Evolutionary conservation across 2,797 vertebrate genomes (phyloP).

Genomic region (Mormyrops attenuatus): DNA sequence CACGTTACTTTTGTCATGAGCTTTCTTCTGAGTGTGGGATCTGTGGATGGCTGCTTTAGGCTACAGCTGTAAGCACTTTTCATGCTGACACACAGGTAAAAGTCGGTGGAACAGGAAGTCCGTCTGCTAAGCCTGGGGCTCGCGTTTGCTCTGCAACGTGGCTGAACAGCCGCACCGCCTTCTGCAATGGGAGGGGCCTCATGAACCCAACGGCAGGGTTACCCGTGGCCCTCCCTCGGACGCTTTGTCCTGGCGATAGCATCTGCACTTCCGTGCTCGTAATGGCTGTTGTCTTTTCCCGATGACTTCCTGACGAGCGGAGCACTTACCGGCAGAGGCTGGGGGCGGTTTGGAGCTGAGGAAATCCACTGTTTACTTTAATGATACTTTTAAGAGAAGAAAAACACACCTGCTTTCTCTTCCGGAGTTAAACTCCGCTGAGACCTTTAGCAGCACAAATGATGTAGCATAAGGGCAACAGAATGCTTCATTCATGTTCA

Average conservation of each 20-base stretch:
- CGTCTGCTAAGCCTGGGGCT: background rate
- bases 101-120: background rate
- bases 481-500: background rate
- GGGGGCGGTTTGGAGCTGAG: background rate
- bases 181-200: background rate
- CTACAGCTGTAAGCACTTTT: background rate
- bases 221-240: background rate
- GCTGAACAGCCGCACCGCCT: background rate
- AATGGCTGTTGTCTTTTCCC: conserved; percentile 14
- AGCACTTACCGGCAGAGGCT: conserved; percentile 1
- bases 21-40: background rate
- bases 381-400: conserved; percentile 1
- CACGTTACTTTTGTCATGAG: background rate
- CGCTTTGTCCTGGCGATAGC: background rate
- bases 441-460: background rate
- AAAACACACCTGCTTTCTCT: background rate
- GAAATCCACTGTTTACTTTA: conserved; percentile 16
- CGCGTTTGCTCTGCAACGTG: background rate
- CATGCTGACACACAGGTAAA: background rate
- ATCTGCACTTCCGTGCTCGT: background rate
- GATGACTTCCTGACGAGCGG: background rate
- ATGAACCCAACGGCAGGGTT: background rate
- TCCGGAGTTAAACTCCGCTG: conserved; percentile 4
- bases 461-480: background rate
- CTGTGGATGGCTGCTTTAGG: background rate